phyloP scores from a whole-genome alignment of 2,888 invertebrate species.

The Tholera decimalis region DNA sequence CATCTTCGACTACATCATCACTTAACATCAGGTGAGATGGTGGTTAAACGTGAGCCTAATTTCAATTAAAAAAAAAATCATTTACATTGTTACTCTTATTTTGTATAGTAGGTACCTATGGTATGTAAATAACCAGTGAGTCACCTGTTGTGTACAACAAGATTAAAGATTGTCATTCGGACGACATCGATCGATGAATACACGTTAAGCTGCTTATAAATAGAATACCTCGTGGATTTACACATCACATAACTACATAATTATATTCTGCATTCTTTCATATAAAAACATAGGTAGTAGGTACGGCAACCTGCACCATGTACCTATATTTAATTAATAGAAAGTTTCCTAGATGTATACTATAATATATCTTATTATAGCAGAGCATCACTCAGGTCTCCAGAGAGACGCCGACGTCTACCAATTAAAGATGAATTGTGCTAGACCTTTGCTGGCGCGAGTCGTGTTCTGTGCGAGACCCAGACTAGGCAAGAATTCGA shows the following conservation, averaged over 20 bases:
- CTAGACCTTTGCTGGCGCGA: too few species aligned
- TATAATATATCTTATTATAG: constrained; percentile 5
- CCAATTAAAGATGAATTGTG: too few species aligned
- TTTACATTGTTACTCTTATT: constrained; percentile 21
- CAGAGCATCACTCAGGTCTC: not conserved
- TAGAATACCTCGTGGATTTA: constrained; percentile 24
- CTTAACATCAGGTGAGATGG: too few species aligned
- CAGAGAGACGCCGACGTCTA: not conserved
- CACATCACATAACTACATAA: constrained; percentile 1
- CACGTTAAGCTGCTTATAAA: constrained; percentile 9
- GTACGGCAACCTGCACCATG: not conserved
- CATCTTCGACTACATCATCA: too few species aligned
- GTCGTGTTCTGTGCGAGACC: too few species aligned
- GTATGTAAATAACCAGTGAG: constrained; percentile 22
- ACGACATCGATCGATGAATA: constrained; percentile 25
- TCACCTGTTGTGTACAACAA: constrained; percentile 40
- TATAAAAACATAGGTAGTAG: constrained; percentile 18
- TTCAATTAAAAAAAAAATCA: too few species aligned
- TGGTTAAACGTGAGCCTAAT: too few species aligned
- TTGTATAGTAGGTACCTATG: not conserved
- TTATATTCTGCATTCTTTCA: not conserved
- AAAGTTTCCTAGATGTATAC: not conserved
- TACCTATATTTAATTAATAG: not conserved
- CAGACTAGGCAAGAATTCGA: too few species aligned
- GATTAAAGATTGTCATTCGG: constrained; percentile 28